Base-by-base conservation (phyloP, 2,797 vertebrate genomes). In the Danio kyathit region DNA sequence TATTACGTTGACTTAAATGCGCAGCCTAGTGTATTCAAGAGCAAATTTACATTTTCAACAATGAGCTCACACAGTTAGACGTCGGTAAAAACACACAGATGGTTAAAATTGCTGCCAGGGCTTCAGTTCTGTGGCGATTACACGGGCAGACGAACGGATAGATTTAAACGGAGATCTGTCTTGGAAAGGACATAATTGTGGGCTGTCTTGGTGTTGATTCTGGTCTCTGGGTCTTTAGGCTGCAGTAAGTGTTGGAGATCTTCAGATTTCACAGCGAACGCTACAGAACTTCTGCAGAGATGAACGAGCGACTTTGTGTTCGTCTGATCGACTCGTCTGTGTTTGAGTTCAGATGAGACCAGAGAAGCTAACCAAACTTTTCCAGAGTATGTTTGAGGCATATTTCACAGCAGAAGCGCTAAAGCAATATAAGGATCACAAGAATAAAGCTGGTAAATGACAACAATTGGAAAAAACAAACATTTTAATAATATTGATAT, bases 161-260 rank as follows among this genome's bases (percentile, higher is more conserved):
- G 54, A 74, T 74, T 84, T 73, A 82, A 76, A 72, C n/a, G 19
- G 52, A 84, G 67, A 43, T 78, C 29, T 76, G 74, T 52, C 61
- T 80, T 60, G 74, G 74, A 74, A 78, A 70, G 40, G 59, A 17
- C 48, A 17, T 79, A 83, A 82, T 76, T 84, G 54, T 69, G 54
- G 49, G 49, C 75, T 79, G 75, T 63, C 49, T 64, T 63, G 12
- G 19, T 79, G 61, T 81, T 76, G 73, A 76, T 56, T 43, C n/a
- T 6, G 72, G 59, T 67, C 67, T 75, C 79, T 60, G 78, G 63
- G 78, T 78, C 74, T 78, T 83, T 59, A 81, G 75, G 71, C 52
- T 80, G 81, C 57, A 51, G 69, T 59, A 74, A 85, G 57, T 85
- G 81, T 72, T 82, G 75, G 21, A 21, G 71, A 86, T 61, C 70